Conservation (phyloP, 2,797 vertebrate species). For the Thalassophryne amazonica region DNA sequence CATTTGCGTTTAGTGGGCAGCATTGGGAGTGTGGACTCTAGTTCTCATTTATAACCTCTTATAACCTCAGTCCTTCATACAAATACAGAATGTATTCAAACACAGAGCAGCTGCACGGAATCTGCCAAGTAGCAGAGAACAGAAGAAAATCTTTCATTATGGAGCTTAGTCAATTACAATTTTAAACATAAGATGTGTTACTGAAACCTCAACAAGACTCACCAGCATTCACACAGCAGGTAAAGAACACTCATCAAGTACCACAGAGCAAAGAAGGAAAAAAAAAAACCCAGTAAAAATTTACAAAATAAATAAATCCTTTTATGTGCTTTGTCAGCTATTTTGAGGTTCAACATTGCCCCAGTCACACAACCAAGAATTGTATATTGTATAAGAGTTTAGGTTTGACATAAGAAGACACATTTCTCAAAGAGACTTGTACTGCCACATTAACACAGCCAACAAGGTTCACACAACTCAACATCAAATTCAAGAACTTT, state of each 20-base stretch:
- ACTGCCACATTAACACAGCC: too few species aligned
- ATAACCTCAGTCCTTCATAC: too few species aligned
- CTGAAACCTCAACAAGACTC: slow-evolving; percentile 6
- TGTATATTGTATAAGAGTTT: too few species aligned
- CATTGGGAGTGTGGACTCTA: too few species aligned
- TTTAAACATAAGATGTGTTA: slow-evolving; percentile 8
- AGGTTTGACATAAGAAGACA: too few species aligned
- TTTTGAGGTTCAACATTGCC: slow-evolving; percentile 2
- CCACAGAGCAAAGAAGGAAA: background rate
- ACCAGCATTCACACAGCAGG: background rate
- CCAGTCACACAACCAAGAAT: background rate
- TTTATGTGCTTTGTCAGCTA: slow-evolving; percentile 1
- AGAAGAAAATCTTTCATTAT: background rate
- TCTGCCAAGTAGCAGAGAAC: background rate
- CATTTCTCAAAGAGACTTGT: too few species aligned
- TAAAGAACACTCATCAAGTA: slow-evolving; percentile 9
- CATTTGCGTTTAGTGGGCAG: too few species aligned
- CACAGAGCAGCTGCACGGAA: background rate
- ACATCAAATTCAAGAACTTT: too few species aligned
- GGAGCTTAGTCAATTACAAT: slow-evolving; percentile 12
- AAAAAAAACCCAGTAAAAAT: too few species aligned
- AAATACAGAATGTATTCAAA: too few species aligned
- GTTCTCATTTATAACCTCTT: too few species aligned
- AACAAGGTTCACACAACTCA: too few species aligned
- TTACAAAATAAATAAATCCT: background rate